These are phyloP conservation scores for Himantopus leucocephalus DNA, from an alignment of 2,113 vertebrate species.

Conservation along the genomic window DNA sequence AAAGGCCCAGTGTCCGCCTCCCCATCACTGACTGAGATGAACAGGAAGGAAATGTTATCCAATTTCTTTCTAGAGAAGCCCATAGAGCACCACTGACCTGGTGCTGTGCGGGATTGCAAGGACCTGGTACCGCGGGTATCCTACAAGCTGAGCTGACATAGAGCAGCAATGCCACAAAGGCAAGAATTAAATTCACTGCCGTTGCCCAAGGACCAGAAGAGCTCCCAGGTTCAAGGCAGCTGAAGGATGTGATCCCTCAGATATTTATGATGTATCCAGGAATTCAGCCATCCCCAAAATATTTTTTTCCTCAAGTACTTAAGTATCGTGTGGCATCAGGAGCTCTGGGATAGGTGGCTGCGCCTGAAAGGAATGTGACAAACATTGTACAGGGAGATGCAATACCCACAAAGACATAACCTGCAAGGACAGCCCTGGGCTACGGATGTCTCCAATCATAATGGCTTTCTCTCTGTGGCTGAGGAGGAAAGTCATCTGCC, in stretches of 20 bases:
- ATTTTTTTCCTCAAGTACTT: neutral
- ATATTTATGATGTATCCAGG: neutral
- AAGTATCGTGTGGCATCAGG: neutral
- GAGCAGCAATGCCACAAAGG: neutral
- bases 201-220: neutral
- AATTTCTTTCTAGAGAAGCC: neutral
- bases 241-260: neutral
- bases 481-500: neutral
- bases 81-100: neutral
- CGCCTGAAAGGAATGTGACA: neutral
- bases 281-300: neutral
- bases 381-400: neutral
- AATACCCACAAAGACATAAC: neutral
- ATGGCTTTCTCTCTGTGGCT: neutral
- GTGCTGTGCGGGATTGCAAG: neutral
- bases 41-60: neutral
- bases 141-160: neutral
- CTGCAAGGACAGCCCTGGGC: neutral
- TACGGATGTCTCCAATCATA: rapidly evolving
- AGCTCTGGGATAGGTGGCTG: neutral
- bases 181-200: neutral
- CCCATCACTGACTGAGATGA: neutral
- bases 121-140: neutral
- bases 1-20: neutral
- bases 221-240: neutral